These are phyloP conservation scores for Danio choprae DNA, from an alignment of 2,797 vertebrate species.

Conservation along the genomic window DNA sequence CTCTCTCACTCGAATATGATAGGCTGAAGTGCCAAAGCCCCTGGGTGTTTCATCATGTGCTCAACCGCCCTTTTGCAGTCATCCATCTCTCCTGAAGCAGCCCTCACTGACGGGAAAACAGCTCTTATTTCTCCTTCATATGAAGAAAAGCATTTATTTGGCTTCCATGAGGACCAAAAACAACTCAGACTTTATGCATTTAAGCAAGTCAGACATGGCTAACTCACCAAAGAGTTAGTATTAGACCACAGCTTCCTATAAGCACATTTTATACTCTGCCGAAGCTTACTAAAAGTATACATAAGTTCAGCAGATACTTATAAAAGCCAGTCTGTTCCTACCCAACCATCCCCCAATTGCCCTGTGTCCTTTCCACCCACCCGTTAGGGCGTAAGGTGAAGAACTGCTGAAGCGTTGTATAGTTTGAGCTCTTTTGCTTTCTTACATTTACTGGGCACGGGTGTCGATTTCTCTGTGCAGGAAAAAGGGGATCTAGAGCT, in stretches of 20 bases:
- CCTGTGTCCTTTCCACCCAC: slow-evolving; percentile 63
- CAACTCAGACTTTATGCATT: not conserved
- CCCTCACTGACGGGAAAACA: slow-evolving; percentile 19
- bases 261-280: slow-evolving; percentile 65
- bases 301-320: slow-evolving; percentile 69
- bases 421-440: slow-evolving; percentile 61
- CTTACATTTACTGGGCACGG: slow-evolving; percentile 51
- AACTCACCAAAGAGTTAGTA: slow-evolving; percentile 30
- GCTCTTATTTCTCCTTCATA: slow-evolving; percentile 13
- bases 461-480: slow-evolving; percentile 74
- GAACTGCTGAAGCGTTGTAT: slow-evolving; percentile 66
- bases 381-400: slow-evolving; percentile 61
- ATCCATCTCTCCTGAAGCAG: slow-evolving; percentile 48
- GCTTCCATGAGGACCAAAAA: not conserved
- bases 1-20: slow-evolving; percentile 21
- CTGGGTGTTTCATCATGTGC: slow-evolving; percentile 54
- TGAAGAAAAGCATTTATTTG: slow-evolving; percentile 36
- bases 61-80: slow-evolving; percentile 46
- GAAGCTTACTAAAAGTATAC: too few relatives aligned
- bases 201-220: slow-evolving; percentile 10
- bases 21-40: slow-evolving; percentile 26
- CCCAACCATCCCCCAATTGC: slow-evolving; percentile 47
- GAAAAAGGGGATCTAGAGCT: slow-evolving; percentile 72
- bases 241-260: slow-evolving; percentile 59
- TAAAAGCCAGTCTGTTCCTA: slow-evolving; percentile 74